Percentiles rank a stretch among this genome's conserved stretches.
phyloP scores from a whole-genome alignment of 2,113 vertebrate species.

The Phyllostomus hastatus region DNA sequence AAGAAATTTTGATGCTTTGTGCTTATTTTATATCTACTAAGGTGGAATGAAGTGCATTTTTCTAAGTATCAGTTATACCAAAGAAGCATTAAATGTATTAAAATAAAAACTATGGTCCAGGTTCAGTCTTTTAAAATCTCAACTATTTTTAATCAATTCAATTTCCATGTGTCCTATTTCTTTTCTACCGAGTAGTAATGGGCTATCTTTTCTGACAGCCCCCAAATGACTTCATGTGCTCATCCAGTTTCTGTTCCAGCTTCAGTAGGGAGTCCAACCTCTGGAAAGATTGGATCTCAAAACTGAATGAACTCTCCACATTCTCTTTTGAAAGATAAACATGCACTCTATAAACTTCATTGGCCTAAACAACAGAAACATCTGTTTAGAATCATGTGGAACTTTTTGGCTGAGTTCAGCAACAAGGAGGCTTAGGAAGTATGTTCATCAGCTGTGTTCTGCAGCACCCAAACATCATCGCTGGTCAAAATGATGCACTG shows the following conservation, averaged over 20 bases:
- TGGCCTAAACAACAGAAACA: constrained; percentile 79
- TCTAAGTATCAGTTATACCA: not conserved
- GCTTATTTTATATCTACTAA: constrained; percentile 8
- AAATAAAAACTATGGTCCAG: not conserved
- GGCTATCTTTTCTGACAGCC: constrained; percentile 41
- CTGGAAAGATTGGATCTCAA: constrained; percentile 68
- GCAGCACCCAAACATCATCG: constrained; percentile 41
- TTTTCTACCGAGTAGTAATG: constrained; percentile 33
- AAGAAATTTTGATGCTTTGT: not conserved
- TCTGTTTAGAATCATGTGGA: constrained; percentile 79
- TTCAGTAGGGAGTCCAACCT: constrained; percentile 46
- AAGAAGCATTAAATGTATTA: not conserved
- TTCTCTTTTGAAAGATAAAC: constrained; percentile 79
- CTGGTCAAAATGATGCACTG: constrained; percentile 31
- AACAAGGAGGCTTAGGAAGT: constrained; percentile 54
- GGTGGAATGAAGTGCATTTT: not conserved
- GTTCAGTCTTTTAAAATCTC: constrained; percentile 14
- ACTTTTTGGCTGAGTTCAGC: constrained; percentile 73
- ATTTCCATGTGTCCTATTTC: constrained; percentile 33
- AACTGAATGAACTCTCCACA: constrained; percentile 58
- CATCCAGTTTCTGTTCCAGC: constrained; percentile 54
- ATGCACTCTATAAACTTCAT: constrained; percentile 76
- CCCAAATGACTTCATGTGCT: constrained; percentile 49
- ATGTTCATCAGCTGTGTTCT: constrained; percentile 24
- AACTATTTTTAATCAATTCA: not conserved